phyloP scores from a whole-genome alignment of 2,797 vertebrate genomes.

The Tolypeutes matacus region DNA sequence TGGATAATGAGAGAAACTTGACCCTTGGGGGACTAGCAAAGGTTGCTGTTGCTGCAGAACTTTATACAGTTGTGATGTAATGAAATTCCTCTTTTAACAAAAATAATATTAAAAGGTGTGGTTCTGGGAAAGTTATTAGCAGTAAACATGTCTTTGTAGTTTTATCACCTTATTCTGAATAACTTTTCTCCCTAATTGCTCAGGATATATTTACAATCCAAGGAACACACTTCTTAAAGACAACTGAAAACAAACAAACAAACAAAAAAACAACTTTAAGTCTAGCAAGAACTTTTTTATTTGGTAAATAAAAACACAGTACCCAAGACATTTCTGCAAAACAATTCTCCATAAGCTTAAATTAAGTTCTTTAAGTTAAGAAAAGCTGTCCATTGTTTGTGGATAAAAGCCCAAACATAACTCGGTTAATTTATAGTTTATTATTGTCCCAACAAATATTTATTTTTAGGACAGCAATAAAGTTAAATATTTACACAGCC shows the following conservation, averaged over 20 bases:
- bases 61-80: slow-evolving; percentile 71
- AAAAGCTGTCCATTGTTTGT: slow-evolving; percentile 36
- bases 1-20: slow-evolving; percentile 78
- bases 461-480: not conserved
- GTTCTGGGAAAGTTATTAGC: slow-evolving; percentile 78
- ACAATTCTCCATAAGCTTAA: slow-evolving; percentile 25
- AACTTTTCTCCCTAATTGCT: slow-evolving; percentile 24
- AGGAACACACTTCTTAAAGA: slow-evolving; percentile 22
- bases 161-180: slow-evolving; percentile 57
- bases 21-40: slow-evolving; percentile 67
- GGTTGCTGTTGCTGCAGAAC: slow-evolving; percentile 21
- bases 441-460: not conserved
- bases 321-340: slow-evolving; percentile 19
- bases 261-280: not conserved
- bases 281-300: not conserved
- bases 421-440: slow-evolving; percentile 21
- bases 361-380: slow-evolving; percentile 23
- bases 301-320: slow-evolving; percentile 57
- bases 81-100: slow-evolving; percentile 76
- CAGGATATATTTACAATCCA: slow-evolving; percentile 36
- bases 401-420: slow-evolving; percentile 3
- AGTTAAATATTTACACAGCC: slow-evolving; percentile 25
- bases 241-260: not conserved
- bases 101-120: slow-evolving; percentile 74
- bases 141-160: slow-evolving; percentile 61